Conservation (phyloP, 2,113 vertebrate genomes). For the Cyprinus carpio region DNA sequence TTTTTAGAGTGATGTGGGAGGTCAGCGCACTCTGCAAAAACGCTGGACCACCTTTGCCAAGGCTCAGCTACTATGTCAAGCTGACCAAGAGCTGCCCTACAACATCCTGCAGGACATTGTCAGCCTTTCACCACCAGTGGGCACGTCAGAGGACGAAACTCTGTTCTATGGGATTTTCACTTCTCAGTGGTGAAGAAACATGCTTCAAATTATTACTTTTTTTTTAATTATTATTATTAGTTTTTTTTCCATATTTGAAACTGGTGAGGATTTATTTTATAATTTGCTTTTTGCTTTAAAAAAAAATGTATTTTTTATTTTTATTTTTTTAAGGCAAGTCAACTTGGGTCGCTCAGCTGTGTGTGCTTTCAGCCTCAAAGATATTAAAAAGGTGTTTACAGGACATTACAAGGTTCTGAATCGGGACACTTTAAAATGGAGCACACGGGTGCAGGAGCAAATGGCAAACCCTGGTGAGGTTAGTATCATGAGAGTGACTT, state of each 20-base stretch:
- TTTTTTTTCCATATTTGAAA: background rate
- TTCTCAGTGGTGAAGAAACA: conserved; percentile 73
- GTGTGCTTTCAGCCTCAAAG: conserved; percentile 69
- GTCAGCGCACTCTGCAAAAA: conserved; percentile 75
- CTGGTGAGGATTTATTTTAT: background rate
- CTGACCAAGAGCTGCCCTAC: conserved; percentile 73
- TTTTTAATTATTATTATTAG: too few species aligned
- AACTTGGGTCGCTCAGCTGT: conserved; percentile 73
- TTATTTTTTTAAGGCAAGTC: conserved; percentile 62
- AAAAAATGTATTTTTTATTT: background rate
- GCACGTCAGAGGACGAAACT: conserved; percentile 65
- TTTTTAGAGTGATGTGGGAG: conserved; percentile 73
- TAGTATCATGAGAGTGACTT: conserved; percentile 8
- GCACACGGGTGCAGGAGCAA: conserved; percentile 71
- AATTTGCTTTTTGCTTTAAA: background rate
- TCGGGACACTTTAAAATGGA: conserved; percentile 76
- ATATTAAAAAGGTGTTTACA: conserved; percentile 71
- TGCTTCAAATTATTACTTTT: background rate
- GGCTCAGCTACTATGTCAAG: conserved; percentile 76
- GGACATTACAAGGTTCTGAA: conserved; percentile 77
- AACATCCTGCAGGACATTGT: conserved; percentile 75
- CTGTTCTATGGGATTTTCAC: conserved; percentile 77
- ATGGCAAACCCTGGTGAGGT: conserved; percentile 76
- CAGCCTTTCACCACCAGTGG: conserved; percentile 69
- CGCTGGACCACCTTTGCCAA: conserved; percentile 81